Evolutionary conservation across 2,113 vertebrate genomes (phyloP).

Genomic region (Oncorhynchus clarkii): DNA sequence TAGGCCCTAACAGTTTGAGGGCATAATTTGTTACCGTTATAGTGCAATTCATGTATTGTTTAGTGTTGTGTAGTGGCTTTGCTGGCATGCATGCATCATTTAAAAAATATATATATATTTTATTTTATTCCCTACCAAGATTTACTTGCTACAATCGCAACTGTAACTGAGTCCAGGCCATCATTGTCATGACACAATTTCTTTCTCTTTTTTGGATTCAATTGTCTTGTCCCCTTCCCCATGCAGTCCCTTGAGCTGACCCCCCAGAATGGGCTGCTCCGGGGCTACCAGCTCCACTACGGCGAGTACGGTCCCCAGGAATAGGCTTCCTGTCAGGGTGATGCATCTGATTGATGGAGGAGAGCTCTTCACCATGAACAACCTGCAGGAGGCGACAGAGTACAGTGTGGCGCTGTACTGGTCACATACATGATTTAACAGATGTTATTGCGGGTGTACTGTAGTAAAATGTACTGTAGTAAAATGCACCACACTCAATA

Average conservation of each 20-base stretch:
- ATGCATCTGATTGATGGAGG: too few relatives aligned
- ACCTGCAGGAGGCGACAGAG: conserved; percentile 52
- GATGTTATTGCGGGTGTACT: too few relatives aligned
- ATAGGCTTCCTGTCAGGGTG: too few relatives aligned
- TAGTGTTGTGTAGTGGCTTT: too few relatives aligned
- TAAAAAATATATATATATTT: too few relatives aligned
- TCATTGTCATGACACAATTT: background rate
- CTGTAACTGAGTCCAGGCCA: background rate
- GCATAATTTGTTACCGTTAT: too few relatives aligned
- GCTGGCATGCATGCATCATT: too few relatives aligned
- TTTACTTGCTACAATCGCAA: too few relatives aligned
- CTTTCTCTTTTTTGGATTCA: background rate
- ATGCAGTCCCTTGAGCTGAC: conserved; percentile 46
- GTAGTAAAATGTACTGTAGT: background rate
- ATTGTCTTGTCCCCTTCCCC: background rate
- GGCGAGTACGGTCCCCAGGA: conserved; percentile 24
- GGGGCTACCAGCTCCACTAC: conserved; percentile 56
- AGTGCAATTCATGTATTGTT: too few relatives aligned
- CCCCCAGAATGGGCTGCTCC: conserved; percentile 53
- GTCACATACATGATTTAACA: too few relatives aligned
- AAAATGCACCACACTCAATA: conserved; percentile 52
- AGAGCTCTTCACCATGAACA: conserved; percentile 29
- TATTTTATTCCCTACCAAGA: too few relatives aligned
- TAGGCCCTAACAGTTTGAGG: too few relatives aligned
- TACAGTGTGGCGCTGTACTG: conserved; percentile 35